phyloP scores from a whole-genome alignment of 2,797 vertebrate genomes.

The Sebastes itinus region DNA sequence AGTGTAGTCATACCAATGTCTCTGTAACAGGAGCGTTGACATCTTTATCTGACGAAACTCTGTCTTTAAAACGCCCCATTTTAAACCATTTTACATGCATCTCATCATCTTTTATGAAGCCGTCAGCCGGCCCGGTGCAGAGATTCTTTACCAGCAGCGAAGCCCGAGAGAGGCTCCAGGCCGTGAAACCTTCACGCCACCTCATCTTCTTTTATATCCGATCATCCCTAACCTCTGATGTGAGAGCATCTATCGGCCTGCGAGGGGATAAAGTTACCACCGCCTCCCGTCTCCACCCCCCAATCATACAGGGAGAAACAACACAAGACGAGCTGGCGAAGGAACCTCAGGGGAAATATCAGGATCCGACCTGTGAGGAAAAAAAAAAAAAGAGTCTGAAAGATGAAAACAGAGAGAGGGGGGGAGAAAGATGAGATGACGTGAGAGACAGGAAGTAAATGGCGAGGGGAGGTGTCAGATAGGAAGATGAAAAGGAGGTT shows the following conservation, averaged over 20 bases:
- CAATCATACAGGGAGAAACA: slow-evolving; percentile 24
- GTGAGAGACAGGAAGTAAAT: slow-evolving; percentile 14
- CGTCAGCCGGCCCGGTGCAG: background rate
- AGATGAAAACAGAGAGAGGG: slow-evolving; percentile 30
- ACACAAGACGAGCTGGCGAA: slow-evolving; percentile 16
- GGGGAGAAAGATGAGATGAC: slow-evolving; percentile 28
- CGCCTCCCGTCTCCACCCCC: background rate
- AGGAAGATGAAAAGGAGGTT: slow-evolving; percentile 1
- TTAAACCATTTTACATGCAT: background rate
- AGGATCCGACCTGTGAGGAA: slow-evolving; percentile 22
- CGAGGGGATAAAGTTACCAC: background rate
- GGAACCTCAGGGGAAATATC: slow-evolving; percentile 56
- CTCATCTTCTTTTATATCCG: background rate
- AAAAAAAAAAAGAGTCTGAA: background rate
- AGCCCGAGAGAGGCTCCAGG: slow-evolving; percentile 4
- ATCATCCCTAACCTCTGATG: slow-evolving; percentile 24
- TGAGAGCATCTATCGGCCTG: background rate
- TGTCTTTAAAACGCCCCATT: background rate
- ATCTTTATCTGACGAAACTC: slow-evolving; percentile 1
- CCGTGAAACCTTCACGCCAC: background rate
- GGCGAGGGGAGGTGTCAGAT: slow-evolving; percentile 17
- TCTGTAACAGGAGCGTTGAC: background rate
- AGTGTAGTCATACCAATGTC: background rate
- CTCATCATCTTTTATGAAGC: slow-evolving; percentile 11
- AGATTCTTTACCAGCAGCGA: background rate